Conservation (phyloP, 2,113 vertebrate species). For the Corythaeola cristata region DNA sequence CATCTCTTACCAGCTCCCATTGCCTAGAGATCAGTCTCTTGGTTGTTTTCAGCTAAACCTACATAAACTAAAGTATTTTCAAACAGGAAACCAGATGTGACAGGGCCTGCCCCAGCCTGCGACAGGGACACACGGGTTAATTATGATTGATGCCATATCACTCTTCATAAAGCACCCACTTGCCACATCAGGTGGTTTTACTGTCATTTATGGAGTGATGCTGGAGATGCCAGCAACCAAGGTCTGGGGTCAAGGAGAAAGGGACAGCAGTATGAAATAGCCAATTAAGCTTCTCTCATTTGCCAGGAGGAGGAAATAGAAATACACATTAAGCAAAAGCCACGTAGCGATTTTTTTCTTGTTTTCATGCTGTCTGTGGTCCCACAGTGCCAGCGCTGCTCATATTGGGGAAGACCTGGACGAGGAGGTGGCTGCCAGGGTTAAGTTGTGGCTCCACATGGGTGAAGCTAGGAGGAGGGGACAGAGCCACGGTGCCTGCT, state of each 20-base stretch:
- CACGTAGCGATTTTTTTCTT: neutral
- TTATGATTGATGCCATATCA: slow-evolving; percentile 83
- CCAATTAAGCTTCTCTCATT: neutral
- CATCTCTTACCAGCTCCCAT: slow-evolving; percentile 75
- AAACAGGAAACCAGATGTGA: slow-evolving; percentile 81
- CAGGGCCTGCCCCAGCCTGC: slow-evolving; percentile 70
- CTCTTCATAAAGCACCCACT: slow-evolving; percentile 74
- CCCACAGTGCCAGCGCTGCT: neutral
- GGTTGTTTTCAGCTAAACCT: slow-evolving; percentile 76
- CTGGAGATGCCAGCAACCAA: slow-evolving; percentile 17
- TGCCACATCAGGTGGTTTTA: slow-evolving; percentile 71
- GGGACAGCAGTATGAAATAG: slow-evolving; percentile 10
- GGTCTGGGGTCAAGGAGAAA: slow-evolving; percentile 72
- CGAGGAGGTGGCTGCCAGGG: neutral
- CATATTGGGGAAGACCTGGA: neutral
- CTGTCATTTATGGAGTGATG: slow-evolving; percentile 50
- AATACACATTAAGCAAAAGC: neutral
- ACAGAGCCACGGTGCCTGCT: neutral
- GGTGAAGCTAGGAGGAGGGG: neutral
- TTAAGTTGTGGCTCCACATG: neutral
- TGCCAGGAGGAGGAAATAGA: neutral
- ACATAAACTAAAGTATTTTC: slow-evolving; percentile 74
- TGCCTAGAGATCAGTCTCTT: slow-evolving; percentile 72
- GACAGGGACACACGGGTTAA: slow-evolving; percentile 77
- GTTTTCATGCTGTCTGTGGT: neutral